Base-by-base conservation (phyloP, 2,113 vertebrate species). In the Anhinga rufa region DNA sequence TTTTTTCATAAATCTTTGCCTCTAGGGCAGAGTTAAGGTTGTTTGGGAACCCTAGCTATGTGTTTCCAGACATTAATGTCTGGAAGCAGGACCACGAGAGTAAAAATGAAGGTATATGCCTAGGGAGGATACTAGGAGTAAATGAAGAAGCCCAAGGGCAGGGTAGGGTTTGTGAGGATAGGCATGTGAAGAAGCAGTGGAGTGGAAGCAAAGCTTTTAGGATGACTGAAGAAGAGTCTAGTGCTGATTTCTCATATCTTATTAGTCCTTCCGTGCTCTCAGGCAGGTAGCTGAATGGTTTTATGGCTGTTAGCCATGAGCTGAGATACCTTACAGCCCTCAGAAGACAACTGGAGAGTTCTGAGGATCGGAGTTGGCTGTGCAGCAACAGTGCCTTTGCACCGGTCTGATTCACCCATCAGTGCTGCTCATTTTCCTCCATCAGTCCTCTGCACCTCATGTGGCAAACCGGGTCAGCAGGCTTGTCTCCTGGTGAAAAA, bases 51-150 rank as follows among this genome's bases (percentile, higher is more conserved):
- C 92, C 87, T 93, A 74, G 82, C 85, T 95, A 51, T 88, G 94
- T 87, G 84, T 96, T 96, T 83, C 85, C 62, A 97, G 87, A n/a
- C 94, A 96, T 97, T 96, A 95, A 97, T 97, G 96, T 96, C 84
- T 96, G 54, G 79, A 94, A 97, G 92, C 62, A 94, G 87, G 58
- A 77, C 68, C 96, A 54, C 48, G 93, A 88, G 96, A 95, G 75
- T 58, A 92, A 69, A 94, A 96, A 86, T 82, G 54, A 82, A 96
- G 85, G 78, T 90, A 91, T 69, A 38, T 69, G 90, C 78, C 85
- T 77, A 51, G 71, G 32, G 93, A 95, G 79, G 49, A 74, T 94
- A 82, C 84, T 61, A 52, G 49, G 70, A 96, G 66, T 82, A 96
- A 96, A 90, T 82, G 49, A 94, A 93, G 75, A 93, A 20, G 91